Evolutionary conservation across 2,888 invertebrate genomes (phyloP).

Genomic region (Caenorhabditis macrosperma): DNA sequence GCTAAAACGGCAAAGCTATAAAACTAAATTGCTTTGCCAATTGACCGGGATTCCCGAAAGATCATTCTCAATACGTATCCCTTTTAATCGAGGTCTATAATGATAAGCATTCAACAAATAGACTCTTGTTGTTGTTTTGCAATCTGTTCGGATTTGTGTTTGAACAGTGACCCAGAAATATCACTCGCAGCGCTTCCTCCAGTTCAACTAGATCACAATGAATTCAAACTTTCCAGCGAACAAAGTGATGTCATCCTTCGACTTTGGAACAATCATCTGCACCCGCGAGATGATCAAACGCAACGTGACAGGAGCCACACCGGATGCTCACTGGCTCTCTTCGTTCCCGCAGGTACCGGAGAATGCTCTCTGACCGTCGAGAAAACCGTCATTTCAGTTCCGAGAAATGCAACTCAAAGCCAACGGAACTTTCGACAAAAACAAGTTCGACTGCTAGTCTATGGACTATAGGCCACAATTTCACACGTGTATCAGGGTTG

Average conservation of each 20-base stretch:
- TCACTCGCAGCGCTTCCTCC: neutral
- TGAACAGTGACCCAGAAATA: too few relatives aligned
- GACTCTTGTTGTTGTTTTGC: too few relatives aligned
- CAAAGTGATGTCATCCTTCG: constrained; percentile 43
- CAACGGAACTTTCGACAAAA: constrained; percentile 44
- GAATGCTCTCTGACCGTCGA: neutral
- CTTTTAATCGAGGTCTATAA: too few relatives aligned
- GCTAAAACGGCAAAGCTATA: too few relatives aligned
- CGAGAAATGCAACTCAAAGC: constrained; percentile 46
- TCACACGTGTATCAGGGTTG: neutral
- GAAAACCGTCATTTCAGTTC: constrained; percentile 13
- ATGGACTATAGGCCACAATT: too few relatives aligned
- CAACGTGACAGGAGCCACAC: constrained; percentile 13
- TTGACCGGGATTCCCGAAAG: too few relatives aligned
- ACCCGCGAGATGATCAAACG: constrained; percentile 41
- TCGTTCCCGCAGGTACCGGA: constrained; percentile 42
- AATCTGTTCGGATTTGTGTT: too few relatives aligned
- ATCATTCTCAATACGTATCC: too few relatives aligned
- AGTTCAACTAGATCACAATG: neutral
- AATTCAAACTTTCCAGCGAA: constrained; percentile 26
- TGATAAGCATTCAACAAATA: too few relatives aligned
- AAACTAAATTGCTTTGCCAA: too few relatives aligned
- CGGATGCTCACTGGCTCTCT: constrained; percentile 16
- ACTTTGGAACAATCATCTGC: constrained; percentile 52
- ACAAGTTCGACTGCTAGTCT: constrained; percentile 40